Evolutionary conservation across 2,797 vertebrate species (phyloP).

Genomic region (Pelobates cultripes): DNA sequence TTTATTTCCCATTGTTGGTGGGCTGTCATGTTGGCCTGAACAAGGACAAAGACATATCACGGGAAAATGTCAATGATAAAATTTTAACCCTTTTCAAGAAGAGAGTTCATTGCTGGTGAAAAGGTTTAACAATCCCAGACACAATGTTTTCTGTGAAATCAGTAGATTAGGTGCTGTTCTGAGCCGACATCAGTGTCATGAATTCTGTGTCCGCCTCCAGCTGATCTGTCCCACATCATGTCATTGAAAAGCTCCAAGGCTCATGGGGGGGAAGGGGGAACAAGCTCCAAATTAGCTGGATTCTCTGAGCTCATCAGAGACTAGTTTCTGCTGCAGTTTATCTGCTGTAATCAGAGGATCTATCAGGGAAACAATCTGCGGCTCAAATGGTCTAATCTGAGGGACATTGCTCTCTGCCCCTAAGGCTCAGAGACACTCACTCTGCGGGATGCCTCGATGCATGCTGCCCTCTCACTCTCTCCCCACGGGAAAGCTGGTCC

Average conservation of each 20-base stretch:
- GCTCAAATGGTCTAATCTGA: constrained; percentile 76
- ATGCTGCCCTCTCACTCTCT: constrained; percentile 67
- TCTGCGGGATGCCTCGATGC: constrained; percentile 71
- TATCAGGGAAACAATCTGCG: constrained; percentile 66
- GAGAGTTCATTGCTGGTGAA: background rate
- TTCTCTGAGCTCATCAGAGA: constrained; percentile 66
- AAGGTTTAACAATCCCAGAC: background rate
- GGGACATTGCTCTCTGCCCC: constrained; percentile 60
- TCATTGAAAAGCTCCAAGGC: constrained; percentile 59
- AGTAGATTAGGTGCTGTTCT: constrained; percentile 15
- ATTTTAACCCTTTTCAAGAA: constrained; percentile 22
- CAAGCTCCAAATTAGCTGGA: constrained; percentile 68
- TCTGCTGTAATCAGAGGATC: constrained; percentile 81
- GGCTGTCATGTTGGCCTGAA: constrained; percentile 16
- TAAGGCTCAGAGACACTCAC: constrained; percentile 69
- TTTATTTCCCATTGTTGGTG: background rate
- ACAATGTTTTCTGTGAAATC: constrained; percentile 24
- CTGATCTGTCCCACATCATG: constrained; percentile 73
- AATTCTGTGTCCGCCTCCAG: constrained; percentile 68
- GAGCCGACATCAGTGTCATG: constrained; percentile 41
- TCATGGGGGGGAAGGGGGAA: constrained; percentile 26
- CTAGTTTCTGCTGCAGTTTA: constrained; percentile 64
- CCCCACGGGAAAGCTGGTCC: constrained; percentile 69
- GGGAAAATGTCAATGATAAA: background rate
- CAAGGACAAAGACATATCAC: background rate